Evolutionary conservation across 2,113 vertebrate genomes (phyloP).

Genomic region (Dicerorhinus sumatrensis): DNA sequence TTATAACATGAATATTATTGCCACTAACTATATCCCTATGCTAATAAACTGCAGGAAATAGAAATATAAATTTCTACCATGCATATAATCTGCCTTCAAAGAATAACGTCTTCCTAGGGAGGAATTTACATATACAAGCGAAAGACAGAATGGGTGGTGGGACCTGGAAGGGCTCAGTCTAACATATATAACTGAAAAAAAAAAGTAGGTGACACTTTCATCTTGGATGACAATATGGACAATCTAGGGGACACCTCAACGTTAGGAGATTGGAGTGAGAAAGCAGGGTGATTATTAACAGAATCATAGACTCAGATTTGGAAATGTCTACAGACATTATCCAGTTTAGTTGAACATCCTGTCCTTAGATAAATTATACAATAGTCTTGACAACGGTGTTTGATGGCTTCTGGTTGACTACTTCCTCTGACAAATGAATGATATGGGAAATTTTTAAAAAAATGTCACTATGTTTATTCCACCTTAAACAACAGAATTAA

Average conservation of each 20-base stretch:
- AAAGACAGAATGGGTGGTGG: not conserved
- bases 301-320: not conserved
- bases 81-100: not conserved
- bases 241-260: not conserved
- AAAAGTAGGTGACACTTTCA: not conserved
- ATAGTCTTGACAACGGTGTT: not conserved
- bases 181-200: not conserved
- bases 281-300: not conserved
- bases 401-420: not conserved
- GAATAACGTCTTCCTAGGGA: not conserved
- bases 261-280: not conserved
- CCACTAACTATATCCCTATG: not conserved
- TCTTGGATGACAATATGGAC: not conserved
- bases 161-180: not conserved
- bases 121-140: not conserved
- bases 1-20: not conserved
- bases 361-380: not conserved
- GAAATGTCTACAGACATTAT: not conserved
- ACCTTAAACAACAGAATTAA: not conserved
- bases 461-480: not conserved
- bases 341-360: not conserved
- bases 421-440: not conserved
- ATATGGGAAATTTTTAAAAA: not conserved
- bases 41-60: not conserved
- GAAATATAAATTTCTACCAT: not conserved